Base-by-base conservation (phyloP, 37 sponge, comb jelly and placozoan species). In the Spongia lamella region DNA sequence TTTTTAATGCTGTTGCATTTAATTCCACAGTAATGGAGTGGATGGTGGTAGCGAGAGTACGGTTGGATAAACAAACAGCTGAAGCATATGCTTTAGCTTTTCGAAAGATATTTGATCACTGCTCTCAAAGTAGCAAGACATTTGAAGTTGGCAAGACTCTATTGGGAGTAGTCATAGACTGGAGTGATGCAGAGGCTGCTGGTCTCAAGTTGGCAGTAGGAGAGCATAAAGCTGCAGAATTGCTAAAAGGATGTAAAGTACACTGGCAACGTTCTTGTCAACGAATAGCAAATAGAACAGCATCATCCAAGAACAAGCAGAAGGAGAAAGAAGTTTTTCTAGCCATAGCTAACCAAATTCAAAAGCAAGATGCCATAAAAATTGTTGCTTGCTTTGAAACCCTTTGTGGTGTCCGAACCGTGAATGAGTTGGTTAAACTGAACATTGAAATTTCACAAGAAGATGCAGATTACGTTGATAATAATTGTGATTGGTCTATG, bases 221-320 rank as follows among this genome's bases (percentile, higher is more conserved):
- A 14, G 58, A 73, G 26, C 26, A 30, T 7, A 57, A 36, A 19
- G 74, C 74, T n/a, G 60, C 6, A 56, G 50, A 73, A 34, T 57
- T 73, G 24, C 60, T 73, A n/a, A 73, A 56, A 73, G 74, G 74
- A 6, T 73, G 74, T 56, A 36, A 32, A 37, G 74, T 73, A 1
- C 60, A 73, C 38, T 73, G 74, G 74, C 59, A 73, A 35, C 74
- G 60, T 14, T 73, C 74, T 27, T 73, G 74, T 73, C 60, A 73
- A 35, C 74, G 74, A 27, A 60, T 73, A 19, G 74, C 74, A 38
- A 56, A 70, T 5, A 70, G 31, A 26, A 56, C 53, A 17, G 19
- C 25, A 34, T 26, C 52, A 70, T 70, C 71, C 7, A 19, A 15
- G 3, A 26, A 73, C 38, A 56, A 29, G 26, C 31, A 58, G 32